A percentile compares a stretch with the other conserved stretches of the same genome.
phyloP scores from a whole-genome alignment of 2,113 vertebrate genomes.

The Oreochromis niloticus region DNA sequence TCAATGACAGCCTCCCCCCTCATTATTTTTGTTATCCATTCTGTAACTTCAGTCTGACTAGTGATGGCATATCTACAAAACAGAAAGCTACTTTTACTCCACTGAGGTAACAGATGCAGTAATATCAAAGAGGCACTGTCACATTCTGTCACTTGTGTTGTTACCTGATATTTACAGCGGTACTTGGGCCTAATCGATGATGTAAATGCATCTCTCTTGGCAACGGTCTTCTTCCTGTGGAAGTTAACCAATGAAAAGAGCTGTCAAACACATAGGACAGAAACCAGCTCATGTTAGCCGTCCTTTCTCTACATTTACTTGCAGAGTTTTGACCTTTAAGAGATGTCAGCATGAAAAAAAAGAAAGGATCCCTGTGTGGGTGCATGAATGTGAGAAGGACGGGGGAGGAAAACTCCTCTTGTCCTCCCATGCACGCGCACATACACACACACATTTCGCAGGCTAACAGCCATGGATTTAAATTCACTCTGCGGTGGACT shows the following conservation, averaged over 20 bases:
- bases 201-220: slow-evolving; percentile 53
- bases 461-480: slow-evolving; percentile 36
- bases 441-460: not conserved
- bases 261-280: slow-evolving; percentile 36
- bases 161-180: slow-evolving; percentile 62
- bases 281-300: slow-evolving; percentile 11
- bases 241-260: slow-evolving; percentile 36
- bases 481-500: slow-evolving; percentile 37
- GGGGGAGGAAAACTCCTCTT: not conserved
- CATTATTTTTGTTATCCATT: not conserved
- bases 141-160: slow-evolving; percentile 11
- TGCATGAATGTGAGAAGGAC: not conserved
- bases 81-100: not conserved
- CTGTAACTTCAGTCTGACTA: not conserved
- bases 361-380: not conserved
- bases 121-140: slow-evolving; percentile 22
- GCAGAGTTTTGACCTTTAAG: slow-evolving; percentile 62
- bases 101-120: not conserved
- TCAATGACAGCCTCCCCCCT: not conserved
- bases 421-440: not conserved
- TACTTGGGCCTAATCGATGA: slow-evolving; percentile 42
- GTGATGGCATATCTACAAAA: not conserved
- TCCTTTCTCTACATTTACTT: slow-evolving; percentile 42
- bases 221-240: slow-evolving; percentile 26
- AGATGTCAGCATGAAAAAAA: slow-evolving; percentile 28